Conservation (phyloP, 2,113 vertebrate species). For the Hepsetus odoe region DNA sequence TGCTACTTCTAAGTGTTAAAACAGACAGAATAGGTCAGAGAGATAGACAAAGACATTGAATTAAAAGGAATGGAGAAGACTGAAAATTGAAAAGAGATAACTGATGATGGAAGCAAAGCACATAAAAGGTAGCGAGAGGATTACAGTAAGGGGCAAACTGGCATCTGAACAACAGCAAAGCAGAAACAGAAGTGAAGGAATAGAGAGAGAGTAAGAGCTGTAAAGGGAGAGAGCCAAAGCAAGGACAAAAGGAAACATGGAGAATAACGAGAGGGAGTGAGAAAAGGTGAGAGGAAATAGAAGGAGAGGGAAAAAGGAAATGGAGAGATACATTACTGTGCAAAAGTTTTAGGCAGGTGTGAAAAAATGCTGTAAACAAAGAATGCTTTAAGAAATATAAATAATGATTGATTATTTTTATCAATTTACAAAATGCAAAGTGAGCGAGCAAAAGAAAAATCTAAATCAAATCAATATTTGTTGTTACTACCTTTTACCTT, state of each 20-base stretch:
- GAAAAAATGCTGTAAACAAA: too few relatives aligned
- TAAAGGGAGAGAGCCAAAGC: conserved; percentile 48
- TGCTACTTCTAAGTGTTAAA: background rate
- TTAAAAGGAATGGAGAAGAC: background rate
- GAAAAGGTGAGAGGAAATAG: conserved; percentile 45
- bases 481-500: too few relatives aligned
- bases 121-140: conserved; percentile 53
- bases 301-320: background rate
- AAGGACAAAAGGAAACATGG: conserved; percentile 17
- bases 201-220: background rate
- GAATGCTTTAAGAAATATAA: too few relatives aligned
- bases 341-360: too few relatives aligned
- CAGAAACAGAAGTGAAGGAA: background rate
- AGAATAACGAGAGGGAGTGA: background rate
- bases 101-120: background rate
- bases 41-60: background rate
- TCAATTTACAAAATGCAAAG: too few relatives aligned
- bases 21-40: background rate
- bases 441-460: too few relatives aligned
- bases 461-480: too few relatives aligned
- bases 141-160: conserved; percentile 24
- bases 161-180: conserved; percentile 29
- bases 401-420: too few relatives aligned
- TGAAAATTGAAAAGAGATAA: background rate
- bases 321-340: too few relatives aligned